These are phyloP conservation scores for Echiichthys vipera DNA, from an alignment of 2,797 vertebrate genomes.

Conservation along the genomic window DNA sequence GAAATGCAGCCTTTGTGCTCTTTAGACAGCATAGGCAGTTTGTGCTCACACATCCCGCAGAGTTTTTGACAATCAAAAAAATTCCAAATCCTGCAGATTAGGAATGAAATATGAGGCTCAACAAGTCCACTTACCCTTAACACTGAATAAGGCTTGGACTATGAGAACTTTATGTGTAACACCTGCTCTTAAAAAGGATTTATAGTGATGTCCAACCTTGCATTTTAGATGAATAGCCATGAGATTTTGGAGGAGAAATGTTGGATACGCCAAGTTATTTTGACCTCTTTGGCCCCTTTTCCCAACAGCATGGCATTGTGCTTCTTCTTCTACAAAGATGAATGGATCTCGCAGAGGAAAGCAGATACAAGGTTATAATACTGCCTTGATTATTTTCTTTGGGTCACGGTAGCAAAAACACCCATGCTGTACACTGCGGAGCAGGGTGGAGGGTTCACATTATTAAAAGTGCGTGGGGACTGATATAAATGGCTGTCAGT, in stretches of 20 bases:
- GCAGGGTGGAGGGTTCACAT: constrained; percentile 42
- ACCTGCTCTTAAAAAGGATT: constrained; percentile 71
- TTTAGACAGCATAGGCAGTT: constrained; percentile 23
- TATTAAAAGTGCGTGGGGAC: constrained; percentile 70
- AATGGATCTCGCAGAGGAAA: constrained; percentile 67
- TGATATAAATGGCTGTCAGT: constrained; percentile 70
- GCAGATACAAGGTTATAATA: constrained; percentile 70
- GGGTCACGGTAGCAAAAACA: constrained; percentile 70
- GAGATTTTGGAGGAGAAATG: constrained; percentile 32
- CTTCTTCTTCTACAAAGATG: constrained; percentile 65
- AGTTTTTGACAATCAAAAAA: constrained; percentile 48
- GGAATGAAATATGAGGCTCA: constrained; percentile 29
- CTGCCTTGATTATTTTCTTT: constrained; percentile 75
- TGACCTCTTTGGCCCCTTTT: constrained; percentile 53
- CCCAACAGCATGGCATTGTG: constrained; percentile 60
- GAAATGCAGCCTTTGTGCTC: constrained; percentile 48
- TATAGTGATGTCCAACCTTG: constrained; percentile 16
- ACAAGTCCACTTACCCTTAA: constrained; percentile 16
- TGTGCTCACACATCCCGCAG: constrained; percentile 35
- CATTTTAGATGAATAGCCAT: constrained; percentile 13
- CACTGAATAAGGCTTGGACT: neutral
- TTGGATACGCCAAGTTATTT: constrained; percentile 27
- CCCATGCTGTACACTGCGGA: constrained; percentile 34
- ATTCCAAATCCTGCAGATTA: constrained; percentile 46
- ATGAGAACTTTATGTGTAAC: constrained; percentile 48